A percentile compares a stretch with the other conserved stretches of the same genome.
Evolutionary conservation across 1,140 invertebrate species (phyloP).

Genomic region (Eriosoma lanigerum): DNA sequence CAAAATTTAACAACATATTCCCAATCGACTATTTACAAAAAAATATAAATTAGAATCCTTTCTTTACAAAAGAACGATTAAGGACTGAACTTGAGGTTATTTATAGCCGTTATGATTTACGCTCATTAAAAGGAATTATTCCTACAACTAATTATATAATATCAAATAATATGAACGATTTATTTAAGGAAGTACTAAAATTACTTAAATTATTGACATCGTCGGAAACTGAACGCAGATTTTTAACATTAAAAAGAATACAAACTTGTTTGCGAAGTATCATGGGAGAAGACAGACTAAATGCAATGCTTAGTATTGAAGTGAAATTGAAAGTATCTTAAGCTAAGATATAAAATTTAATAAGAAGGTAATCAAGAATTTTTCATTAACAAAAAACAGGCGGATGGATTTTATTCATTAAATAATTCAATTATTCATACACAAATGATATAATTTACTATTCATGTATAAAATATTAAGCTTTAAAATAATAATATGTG

Average conservation of each 20-base stretch:
- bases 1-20: background rate
- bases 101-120: slow-evolving; percentile 15
- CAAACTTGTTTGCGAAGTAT: slow-evolving; percentile 53
- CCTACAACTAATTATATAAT: slow-evolving; percentile 18
- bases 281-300: slow-evolving; percentile 53
- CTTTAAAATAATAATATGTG: too few species aligned
- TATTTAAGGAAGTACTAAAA: slow-evolving; percentile 30
- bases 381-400: slow-evolving; percentile 54
- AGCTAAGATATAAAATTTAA: slow-evolving; percentile 56
- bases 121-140: slow-evolving; percentile 10
- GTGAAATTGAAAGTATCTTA: background rate
- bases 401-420: slow-evolving; percentile 54
- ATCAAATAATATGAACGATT: slow-evolving; percentile 21
- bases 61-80: slow-evolving; percentile 25
- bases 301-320: slow-evolving; percentile 41
- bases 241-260: slow-evolving; percentile 54
- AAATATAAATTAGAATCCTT: slow-evolving; percentile 9
- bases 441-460: background rate
- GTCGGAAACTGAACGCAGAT: slow-evolving; percentile 50
- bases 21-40: slow-evolving; percentile 19
- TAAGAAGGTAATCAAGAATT: slow-evolving; percentile 55
- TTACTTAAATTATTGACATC: slow-evolving; percentile 20
- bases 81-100: too few species aligned
- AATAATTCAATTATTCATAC: slow-evolving; percentile 38
- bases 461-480: too few species aligned